A percentile compares a stretch with the other conserved stretches of the same genome.
Conservation (phyloP, 2,113 vertebrate species). For the Halichoeres trimaculatus region DNA sequence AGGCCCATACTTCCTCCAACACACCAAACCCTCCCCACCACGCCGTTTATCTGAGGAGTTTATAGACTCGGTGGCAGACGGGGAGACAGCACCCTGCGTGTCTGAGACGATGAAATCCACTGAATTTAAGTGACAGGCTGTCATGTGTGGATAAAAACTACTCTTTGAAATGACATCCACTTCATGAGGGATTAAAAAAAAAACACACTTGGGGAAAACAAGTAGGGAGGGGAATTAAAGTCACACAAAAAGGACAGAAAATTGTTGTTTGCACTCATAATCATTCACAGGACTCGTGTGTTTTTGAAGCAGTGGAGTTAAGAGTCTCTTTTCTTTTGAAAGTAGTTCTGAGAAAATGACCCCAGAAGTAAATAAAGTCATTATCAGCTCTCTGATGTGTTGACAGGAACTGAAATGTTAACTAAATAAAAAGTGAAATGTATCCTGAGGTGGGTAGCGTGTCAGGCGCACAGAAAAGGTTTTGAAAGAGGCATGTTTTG, state of each 20-base stretch:
- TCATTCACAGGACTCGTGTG: too few relatives aligned
- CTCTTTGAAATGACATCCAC: background rate
- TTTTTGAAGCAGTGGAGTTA: too few relatives aligned
- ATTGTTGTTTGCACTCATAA: background rate
- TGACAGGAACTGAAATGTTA: too few relatives aligned
- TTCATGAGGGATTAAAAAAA: background rate
- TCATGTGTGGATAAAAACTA: background rate
- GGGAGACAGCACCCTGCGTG: background rate
- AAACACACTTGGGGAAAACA: background rate
- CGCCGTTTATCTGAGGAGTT: constrained; percentile 15
- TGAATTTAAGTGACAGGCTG: background rate
- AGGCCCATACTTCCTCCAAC: background rate
- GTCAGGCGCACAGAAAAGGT: too few relatives aligned
- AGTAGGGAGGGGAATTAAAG: too few relatives aligned
- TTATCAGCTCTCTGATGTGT: too few relatives aligned
- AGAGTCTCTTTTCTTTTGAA: too few relatives aligned
- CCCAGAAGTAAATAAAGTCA: too few relatives aligned
- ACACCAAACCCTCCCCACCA: background rate
- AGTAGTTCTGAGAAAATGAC: too few relatives aligned
- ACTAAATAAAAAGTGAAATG: too few relatives aligned
- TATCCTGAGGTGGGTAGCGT: too few relatives aligned
- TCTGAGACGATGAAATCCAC: background rate
- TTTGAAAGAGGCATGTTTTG: too few relatives aligned
- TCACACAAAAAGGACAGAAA: background rate
- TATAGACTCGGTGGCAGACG: background rate